These are phyloP conservation scores for Acanthiza pusilla DNA, from an alignment of 2,797 vertebrate species.

Conservation along the genomic window DNA sequence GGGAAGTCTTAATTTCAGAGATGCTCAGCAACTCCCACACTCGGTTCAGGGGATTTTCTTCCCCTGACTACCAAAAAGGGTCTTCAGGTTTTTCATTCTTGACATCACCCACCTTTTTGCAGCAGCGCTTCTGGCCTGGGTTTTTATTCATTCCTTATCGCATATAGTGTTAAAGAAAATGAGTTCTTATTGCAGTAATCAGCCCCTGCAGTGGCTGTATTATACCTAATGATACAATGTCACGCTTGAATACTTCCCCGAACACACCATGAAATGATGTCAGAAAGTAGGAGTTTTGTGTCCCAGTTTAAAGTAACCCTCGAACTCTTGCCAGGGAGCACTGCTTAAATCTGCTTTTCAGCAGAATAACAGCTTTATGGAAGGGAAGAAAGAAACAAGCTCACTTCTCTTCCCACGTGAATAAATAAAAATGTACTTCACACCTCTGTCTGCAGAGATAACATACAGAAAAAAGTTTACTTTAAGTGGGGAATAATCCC, in stretches of 20 bases:
- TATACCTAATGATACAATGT: slow-evolving; percentile 54
- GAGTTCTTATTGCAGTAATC: slow-evolving; percentile 48
- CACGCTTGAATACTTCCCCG: slow-evolving; percentile 37
- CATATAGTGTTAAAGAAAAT: slow-evolving; percentile 9
- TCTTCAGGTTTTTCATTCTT: not conserved
- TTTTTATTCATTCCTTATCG: slow-evolving; percentile 23
- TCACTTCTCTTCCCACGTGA: not conserved
- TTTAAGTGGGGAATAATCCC: not conserved
- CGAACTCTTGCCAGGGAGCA: not conserved
- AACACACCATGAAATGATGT: slow-evolving; percentile 52
- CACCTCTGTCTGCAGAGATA: not conserved
- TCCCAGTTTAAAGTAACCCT: slow-evolving; percentile 1
- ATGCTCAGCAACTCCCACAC: not conserved
- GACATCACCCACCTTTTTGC: not conserved
- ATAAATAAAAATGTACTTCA: not conserved
- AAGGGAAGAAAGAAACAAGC: not conserved
- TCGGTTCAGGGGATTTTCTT: not conserved
- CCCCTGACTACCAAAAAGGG: not conserved
- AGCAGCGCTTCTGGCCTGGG: not conserved
- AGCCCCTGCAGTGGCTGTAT: slow-evolving; percentile 25
- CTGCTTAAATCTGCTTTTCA: not conserved
- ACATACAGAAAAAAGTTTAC: not conserved
- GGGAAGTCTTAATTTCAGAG: not conserved
- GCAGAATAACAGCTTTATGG: not conserved
- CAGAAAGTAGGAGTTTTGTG: slow-evolving; percentile 1